These are phyloP conservation scores for Eilema sororculum DNA, from an alignment of 2,888 invertebrate species.

Conservation along the genomic window DNA sequence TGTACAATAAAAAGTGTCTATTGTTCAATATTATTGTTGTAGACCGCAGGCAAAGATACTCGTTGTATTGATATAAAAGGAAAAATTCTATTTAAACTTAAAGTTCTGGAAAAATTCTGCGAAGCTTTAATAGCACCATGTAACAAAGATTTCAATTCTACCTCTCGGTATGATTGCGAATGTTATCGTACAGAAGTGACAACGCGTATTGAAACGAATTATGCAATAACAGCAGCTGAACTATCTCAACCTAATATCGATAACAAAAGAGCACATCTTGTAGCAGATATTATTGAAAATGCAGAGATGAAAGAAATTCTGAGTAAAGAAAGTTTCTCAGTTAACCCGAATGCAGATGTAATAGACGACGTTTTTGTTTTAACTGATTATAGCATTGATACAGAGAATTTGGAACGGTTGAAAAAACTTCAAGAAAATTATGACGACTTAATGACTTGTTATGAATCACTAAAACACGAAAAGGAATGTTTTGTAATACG, in stretches of 20 bases:
- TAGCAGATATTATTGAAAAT: slow-evolving; percentile 80
- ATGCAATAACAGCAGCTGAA: slow-evolving; percentile 66
- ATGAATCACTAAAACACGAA: slow-evolving; percentile 76
- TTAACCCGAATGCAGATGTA: slow-evolving; percentile 51
- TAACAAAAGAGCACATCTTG: slow-evolving; percentile 74
- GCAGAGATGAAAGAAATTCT: slow-evolving; percentile 81
- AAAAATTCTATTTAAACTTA: slow-evolving; percentile 79
- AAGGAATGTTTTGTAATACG: slow-evolving; percentile 65
- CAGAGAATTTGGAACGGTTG: slow-evolving; percentile 72
- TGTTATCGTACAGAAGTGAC: slow-evolving; percentile 71
- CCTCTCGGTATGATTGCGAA: slow-evolving; percentile 56
- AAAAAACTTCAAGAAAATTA: slow-evolving; percentile 76
- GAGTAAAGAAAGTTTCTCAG: slow-evolving; percentile 60
- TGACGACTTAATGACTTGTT: slow-evolving; percentile 73
- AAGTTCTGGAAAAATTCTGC: slow-evolving; percentile 79
- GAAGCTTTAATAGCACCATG: slow-evolving; percentile 79
- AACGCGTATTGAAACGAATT: slow-evolving; percentile 62
- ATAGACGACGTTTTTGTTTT: slow-evolving; percentile 51
- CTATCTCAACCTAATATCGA: slow-evolving; percentile 58
- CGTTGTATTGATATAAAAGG: slow-evolving; percentile 76
- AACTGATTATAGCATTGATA: slow-evolving; percentile 66
- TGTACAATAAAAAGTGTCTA: neutral
- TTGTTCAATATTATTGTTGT: slow-evolving; percentile 32
- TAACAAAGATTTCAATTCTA: slow-evolving; percentile 58
- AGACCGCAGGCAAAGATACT: slow-evolving; percentile 77